These are phyloP conservation scores for Megalops atlanticus DNA, from an alignment of 2,113 vertebrate genomes.

Conservation along the genomic window DNA sequence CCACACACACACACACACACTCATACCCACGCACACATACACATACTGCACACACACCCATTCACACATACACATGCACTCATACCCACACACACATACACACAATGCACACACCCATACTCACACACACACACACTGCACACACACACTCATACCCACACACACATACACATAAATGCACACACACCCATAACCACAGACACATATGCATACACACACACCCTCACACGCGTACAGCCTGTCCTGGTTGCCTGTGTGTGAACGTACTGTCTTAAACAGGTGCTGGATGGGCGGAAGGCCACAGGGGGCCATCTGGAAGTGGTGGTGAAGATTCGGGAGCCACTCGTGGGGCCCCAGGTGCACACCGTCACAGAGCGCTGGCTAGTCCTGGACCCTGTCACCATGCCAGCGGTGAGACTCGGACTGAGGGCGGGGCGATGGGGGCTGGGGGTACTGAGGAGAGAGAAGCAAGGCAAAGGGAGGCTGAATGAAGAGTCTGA, in stretches of 20 bases:
- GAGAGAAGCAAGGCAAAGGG: conserved; percentile 29
- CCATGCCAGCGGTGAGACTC: conserved; percentile 50
- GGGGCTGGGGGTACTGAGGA: too few relatives aligned
- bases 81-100: neutral
- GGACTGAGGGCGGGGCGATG: neutral
- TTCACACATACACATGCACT: too few relatives aligned
- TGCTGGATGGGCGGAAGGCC: conserved; percentile 84
- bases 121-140: too few relatives aligned
- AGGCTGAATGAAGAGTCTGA: too few relatives aligned
- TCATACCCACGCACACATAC: neutral
- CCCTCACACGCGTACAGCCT: too few relatives aligned
- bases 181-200: too few relatives aligned
- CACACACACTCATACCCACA: too few relatives aligned
- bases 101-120: neutral
- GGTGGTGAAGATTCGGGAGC: conserved; percentile 81
- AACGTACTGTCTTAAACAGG: conserved; percentile 50
- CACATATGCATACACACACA: too few relatives aligned
- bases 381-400: conserved; percentile 77
- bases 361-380: conserved; percentile 82
- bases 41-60: too few relatives aligned
- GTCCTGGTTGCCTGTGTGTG: too few relatives aligned
- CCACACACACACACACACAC: conserved; percentile 2
- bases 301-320: conserved; percentile 86
- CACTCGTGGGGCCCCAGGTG: conserved; percentile 77
- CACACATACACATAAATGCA: too few relatives aligned